These are phyloP conservation scores for Arenicola marina DNA, from an alignment of 2,888 invertebrate species.

Conservation along the genomic window DNA sequence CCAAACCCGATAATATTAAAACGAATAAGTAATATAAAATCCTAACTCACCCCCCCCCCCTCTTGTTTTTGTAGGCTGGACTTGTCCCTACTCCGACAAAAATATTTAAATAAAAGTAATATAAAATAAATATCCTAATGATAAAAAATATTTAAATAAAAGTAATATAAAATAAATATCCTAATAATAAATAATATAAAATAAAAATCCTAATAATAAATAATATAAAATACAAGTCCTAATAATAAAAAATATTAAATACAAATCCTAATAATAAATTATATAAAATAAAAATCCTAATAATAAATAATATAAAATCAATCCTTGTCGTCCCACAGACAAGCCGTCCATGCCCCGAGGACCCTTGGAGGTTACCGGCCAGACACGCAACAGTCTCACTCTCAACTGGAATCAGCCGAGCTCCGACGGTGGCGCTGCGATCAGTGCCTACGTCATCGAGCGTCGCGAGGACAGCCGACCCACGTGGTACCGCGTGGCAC, in stretches of 20 bases:
- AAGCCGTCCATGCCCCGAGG: constrained; percentile 72
- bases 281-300: not conserved
- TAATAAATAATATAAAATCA: not conserved
- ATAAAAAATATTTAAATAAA: not conserved
- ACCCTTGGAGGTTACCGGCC: constrained; percentile 67
- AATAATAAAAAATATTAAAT: not conserved
- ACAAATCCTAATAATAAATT: not conserved
- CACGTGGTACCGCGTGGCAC: constrained; percentile 89
- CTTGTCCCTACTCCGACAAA: too few species aligned
- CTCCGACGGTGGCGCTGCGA: constrained; percentile 90
- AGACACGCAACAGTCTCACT: constrained; percentile 59
- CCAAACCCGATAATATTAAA: too few species aligned
- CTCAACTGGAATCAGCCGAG: constrained; percentile 84
- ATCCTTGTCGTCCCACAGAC: constrained; percentile 16
- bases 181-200: not conserved
- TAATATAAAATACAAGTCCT: not conserved
- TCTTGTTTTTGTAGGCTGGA: too few species aligned
- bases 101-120: not conserved
- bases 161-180: not conserved
- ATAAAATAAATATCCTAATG: not conserved
- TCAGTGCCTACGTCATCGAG: constrained; percentile 87
- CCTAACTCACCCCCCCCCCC: too few species aligned
- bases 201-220: not conserved
- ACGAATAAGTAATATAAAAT: too few species aligned
- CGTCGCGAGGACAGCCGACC: constrained; percentile 67